phyloP scores from a whole-genome alignment of 1,140 invertebrate genomes.

The Ridgeia piscesae region DNA sequence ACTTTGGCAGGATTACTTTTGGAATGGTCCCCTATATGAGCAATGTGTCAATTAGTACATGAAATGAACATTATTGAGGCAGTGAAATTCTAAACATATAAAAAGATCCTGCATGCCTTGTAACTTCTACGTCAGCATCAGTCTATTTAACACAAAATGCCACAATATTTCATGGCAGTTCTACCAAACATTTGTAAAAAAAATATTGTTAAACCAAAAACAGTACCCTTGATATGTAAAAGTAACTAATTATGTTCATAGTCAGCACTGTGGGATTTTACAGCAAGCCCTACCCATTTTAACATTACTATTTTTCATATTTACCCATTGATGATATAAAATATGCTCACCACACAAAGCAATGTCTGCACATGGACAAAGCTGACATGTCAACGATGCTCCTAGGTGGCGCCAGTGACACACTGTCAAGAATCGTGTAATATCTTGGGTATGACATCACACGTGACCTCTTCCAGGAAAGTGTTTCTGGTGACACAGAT shows the following conservation, averaged over 20 bases:
- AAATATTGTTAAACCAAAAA: neutral
- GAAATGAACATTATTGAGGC: neutral
- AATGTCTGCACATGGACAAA: constrained; percentile 19
- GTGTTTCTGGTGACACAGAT: neutral
- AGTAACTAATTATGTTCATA: neutral
- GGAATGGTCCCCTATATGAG: constrained; percentile 33
- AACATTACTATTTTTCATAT: neutral
- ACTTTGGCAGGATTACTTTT: constrained; percentile 33
- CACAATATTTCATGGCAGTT: neutral
- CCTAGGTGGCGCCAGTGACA: constrained; percentile 9
- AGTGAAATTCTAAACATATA: neutral
- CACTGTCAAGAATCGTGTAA: constrained; percentile 12
- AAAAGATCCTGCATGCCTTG: neutral
- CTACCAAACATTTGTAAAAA: neutral
- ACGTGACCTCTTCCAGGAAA: neutral
- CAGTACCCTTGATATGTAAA: neutral
- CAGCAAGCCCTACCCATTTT: neutral
- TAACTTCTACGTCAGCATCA: neutral
- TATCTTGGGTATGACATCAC: neutral
- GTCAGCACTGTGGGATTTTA: neutral
- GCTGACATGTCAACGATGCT: neutral
- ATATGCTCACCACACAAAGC: neutral
- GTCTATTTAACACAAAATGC: neutral
- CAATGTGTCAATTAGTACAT: constrained; percentile 18
- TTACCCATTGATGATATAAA: constrained; percentile 13